Evolutionary conservation across 2,888 invertebrate species (phyloP), one percentile per base, ranked within the genome.

Genomic region (Pseudanteris insignis): DNA sequence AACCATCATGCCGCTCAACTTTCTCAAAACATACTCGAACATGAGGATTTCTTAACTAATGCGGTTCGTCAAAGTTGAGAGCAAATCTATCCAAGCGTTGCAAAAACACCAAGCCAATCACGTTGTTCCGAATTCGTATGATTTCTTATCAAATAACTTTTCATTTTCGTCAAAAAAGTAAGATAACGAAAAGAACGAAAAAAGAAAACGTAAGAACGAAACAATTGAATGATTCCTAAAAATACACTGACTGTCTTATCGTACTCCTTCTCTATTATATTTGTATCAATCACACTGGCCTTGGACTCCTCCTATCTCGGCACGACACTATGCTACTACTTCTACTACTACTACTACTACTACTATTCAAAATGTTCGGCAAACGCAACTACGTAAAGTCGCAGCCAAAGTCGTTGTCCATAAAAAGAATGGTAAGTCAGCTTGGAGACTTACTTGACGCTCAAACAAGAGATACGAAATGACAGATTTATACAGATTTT

Each of bases 341-440:
- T 68, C 76, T 74, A 68, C 75, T 74, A 72, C 75, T 73, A 51
- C 71, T 72, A 57, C 74, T 70, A 71, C 75, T 74, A 73, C 76
- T 73, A 78, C 78, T 74, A 78, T 76, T 78, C 77, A 78, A 79
- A 73, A 77, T 76, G 78, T 75, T 75, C 77, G 74, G 74, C 74
- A 77, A 73, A 74, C 71, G 73, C 76, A 75, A 77, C 77, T 73
- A 76, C 76, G 73, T 79, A 76, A 76, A 80, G 78, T 78, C 76
- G 79, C 81, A 80, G 81, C 81, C 76, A 81, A 81, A 81, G 79
- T 81, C 76, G 81, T 81, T 78, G 76, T 81, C 77, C 77, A 81
- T 81, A 81, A 80, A 81, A 81, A 81, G 72, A 81, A 78, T 78
- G 81, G 81, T 81, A 81, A 81, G 81, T 81, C 78, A 75, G 76